Percentiles rank a stretch among this genome's conserved stretches.
These are phyloP conservation scores for Brachyrhaphis roseni DNA, from an alignment of 2,797 vertebrate species.

Conservation along the genomic window DNA sequence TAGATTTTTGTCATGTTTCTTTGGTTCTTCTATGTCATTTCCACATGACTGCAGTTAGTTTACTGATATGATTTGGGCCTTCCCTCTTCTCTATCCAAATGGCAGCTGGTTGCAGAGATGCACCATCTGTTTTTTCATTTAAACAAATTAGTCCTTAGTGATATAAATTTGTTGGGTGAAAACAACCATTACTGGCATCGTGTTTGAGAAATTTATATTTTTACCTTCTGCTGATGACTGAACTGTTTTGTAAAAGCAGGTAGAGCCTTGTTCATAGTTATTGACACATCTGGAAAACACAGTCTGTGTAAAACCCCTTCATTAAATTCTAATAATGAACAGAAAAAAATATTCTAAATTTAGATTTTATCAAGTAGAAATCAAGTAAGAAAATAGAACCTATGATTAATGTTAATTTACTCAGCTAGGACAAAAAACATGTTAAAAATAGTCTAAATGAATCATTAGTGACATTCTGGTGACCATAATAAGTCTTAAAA, in stretches of 20 bases:
- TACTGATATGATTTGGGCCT: not conserved
- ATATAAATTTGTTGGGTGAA: not conserved
- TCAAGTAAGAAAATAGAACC: not conserved
- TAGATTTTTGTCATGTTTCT: not conserved
- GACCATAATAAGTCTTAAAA: not conserved
- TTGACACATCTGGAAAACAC: not conserved
- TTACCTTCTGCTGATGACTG: not conserved
- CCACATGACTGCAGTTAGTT: not conserved
- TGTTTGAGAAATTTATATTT: not conserved
- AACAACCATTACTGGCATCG: not conserved
- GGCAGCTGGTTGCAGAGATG: not conserved
- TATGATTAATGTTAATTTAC: not conserved
- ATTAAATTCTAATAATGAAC: not conserved
- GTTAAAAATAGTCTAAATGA: not conserved
- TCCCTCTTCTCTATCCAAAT: not conserved
- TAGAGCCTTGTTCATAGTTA: not conserved
- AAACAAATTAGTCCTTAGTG: not conserved
- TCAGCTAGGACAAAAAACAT: not conserved
- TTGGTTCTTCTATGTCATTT: not conserved
- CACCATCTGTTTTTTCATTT: conserved; percentile 6
- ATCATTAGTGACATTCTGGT: not conserved
- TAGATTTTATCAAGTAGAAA: not conserved
- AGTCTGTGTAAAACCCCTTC: not conserved
- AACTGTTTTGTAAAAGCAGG: not conserved
- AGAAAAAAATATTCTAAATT: not conserved